phyloP scores from a whole-genome alignment of 2,113 vertebrate species.

The Casuarius casuarius region DNA sequence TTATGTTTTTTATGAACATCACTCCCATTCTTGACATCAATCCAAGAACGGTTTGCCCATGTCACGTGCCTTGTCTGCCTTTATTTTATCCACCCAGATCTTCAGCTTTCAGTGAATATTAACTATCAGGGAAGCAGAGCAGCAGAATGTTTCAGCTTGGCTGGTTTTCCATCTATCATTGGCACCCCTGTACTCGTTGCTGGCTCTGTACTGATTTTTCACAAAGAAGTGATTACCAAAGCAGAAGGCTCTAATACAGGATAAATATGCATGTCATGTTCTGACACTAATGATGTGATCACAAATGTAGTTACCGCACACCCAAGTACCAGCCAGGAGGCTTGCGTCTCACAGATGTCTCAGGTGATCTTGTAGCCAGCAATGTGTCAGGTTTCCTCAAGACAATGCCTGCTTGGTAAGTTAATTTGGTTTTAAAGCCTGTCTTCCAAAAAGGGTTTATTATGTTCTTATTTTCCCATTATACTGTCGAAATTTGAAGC shows the following conservation, averaged over 20 bases:
- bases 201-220: background rate
- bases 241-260: background rate
- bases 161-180: background rate
- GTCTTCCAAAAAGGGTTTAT: background rate
- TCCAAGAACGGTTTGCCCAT: background rate
- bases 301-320: background rate
- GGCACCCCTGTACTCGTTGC: background rate
- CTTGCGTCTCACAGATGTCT: slow-evolving; percentile 21
- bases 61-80: background rate
- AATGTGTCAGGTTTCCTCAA: background rate
- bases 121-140: background rate
- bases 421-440: slow-evolving; percentile 37
- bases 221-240: background rate
- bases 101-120: background rate
- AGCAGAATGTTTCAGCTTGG: background rate
- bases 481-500: background rate
- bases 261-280: slow-evolving; percentile 11
- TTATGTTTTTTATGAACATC: background rate
- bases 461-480: background rate
- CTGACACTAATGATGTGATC: background rate
- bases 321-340: background rate
- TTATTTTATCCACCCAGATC: background rate
- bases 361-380: background rate
- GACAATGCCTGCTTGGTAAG: slow-evolving; percentile 22
- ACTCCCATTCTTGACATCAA: background rate